Evolutionary conservation across 2,113 vertebrate species (phyloP).

Genomic region (Hiodon alosoides): DNA sequence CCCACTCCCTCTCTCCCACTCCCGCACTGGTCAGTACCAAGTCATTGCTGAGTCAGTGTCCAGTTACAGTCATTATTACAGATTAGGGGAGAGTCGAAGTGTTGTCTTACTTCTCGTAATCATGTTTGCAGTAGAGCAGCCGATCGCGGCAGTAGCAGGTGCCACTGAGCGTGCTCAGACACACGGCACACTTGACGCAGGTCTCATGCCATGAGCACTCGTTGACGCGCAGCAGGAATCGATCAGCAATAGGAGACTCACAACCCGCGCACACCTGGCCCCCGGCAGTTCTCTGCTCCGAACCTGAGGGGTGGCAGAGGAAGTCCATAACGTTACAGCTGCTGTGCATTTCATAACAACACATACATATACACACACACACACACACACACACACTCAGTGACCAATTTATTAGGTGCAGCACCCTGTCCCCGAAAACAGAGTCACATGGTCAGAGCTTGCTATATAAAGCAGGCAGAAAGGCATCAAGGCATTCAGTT

Average conservation of each 20-base stretch:
- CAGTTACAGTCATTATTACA: neutral
- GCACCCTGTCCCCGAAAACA: too few relatives aligned
- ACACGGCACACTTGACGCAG: conserved; percentile 79
- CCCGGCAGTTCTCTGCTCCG: conserved; percentile 64
- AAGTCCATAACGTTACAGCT: neutral
- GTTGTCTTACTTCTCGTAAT: conserved; percentile 81
- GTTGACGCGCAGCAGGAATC: conserved; percentile 80
- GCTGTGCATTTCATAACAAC: neutral
- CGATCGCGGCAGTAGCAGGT: conserved; percentile 80
- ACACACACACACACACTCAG: too few relatives aligned
- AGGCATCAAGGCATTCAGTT: too few relatives aligned
- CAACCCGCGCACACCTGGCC: conserved; percentile 79
- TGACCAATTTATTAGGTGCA: too few relatives aligned
- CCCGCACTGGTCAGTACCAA: neutral
- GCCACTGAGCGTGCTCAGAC: conserved; percentile 71
- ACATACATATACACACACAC: too few relatives aligned
- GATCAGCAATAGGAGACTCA: conserved; percentile 75
- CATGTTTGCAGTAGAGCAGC: conserved; percentile 81
- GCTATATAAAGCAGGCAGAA: too few relatives aligned
- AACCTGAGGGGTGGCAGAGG: conserved; percentile 39
- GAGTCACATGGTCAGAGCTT: too few relatives aligned
- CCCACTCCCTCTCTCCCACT: conserved; percentile 5
- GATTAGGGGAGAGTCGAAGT: too few relatives aligned
- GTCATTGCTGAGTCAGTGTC: neutral
- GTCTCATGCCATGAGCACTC: conserved; percentile 83